These are phyloP conservation scores for Ia io DNA, from an alignment of 2,113 vertebrate genomes.

Conservation along the genomic window DNA sequence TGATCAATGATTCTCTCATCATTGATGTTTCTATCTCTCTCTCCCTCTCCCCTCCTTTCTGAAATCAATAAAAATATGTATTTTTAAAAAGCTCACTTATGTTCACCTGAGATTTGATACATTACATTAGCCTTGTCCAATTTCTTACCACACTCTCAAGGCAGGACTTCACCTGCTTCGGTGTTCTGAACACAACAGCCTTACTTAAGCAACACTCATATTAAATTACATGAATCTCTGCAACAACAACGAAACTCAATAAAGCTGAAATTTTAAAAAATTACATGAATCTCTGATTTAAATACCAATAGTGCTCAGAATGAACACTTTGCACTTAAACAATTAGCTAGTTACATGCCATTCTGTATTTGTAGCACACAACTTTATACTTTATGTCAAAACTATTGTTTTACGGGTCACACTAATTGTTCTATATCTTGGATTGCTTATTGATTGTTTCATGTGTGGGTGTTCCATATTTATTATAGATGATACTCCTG, in stretches of 20 bases:
- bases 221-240: background rate
- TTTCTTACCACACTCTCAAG: constrained; percentile 7
- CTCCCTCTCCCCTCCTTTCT: background rate
- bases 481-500: background rate
- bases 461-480: background rate
- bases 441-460: background rate
- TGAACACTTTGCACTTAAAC: background rate
- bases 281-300: background rate
- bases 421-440: background rate
- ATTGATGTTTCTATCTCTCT: no score
- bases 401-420: background rate
- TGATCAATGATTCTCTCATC: no score
- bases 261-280: background rate
- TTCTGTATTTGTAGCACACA: background rate
- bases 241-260: background rate
- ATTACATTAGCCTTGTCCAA: background rate
- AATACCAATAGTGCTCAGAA: constrained; percentile 13
- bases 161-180: background rate
- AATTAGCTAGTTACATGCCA: background rate
- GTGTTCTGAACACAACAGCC: background rate
- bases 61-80: background rate
- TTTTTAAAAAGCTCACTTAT: background rate
- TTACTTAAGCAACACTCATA: background rate
- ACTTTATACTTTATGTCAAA: background rate
- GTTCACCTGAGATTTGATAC: background rate